phyloP scores from a whole-genome alignment of 1,140 invertebrate genomes.

The Platyura marginata region DNA sequence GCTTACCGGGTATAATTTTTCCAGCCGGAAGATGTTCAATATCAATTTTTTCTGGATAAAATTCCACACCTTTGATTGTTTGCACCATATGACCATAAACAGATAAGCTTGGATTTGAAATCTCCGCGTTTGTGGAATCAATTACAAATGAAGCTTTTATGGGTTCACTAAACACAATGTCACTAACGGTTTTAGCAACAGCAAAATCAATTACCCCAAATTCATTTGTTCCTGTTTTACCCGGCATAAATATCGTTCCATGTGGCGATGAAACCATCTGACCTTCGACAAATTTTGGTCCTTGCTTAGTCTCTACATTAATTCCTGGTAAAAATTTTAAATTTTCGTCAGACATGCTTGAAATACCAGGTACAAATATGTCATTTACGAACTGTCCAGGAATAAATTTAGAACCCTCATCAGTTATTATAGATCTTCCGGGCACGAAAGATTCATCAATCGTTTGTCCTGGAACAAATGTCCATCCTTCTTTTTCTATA shows the following conservation, averaged over 20 bases:
- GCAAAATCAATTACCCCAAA: slow-evolving; percentile 36
- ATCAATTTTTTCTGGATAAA: slow-evolving; percentile 38
- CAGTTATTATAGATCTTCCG: slow-evolving; percentile 41
- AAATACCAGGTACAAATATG: slow-evolving; percentile 34
- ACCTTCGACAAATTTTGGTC: slow-evolving; percentile 44
- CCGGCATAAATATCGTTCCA: slow-evolving; percentile 37
- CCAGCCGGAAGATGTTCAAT: slow-evolving; percentile 26
- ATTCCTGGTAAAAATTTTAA: slow-evolving; percentile 42
- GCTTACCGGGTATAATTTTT: slow-evolving; percentile 44
- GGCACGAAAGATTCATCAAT: slow-evolving; percentile 35
- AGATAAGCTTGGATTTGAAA: slow-evolving; percentile 30
- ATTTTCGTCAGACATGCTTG: slow-evolving; percentile 16
- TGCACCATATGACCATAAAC: slow-evolving; percentile 51
- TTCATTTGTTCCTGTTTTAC: slow-evolving; percentile 29
- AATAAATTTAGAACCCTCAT: slow-evolving; percentile 41
- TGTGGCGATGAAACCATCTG: slow-evolving; percentile 36
- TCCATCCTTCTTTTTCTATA: slow-evolving; percentile 30
- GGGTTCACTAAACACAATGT: slow-evolving; percentile 32
- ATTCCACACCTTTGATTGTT: slow-evolving; percentile 37
- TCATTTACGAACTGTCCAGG: slow-evolving; percentile 38
- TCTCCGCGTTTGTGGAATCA: slow-evolving; percentile 33
- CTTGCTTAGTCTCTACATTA: slow-evolving; percentile 40
- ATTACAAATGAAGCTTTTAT: slow-evolving; percentile 33
- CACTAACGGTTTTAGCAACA: slow-evolving; percentile 33
- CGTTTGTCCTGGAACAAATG: slow-evolving; percentile 43